Evolutionary conservation across 2,797 vertebrate species (phyloP).

Genomic region (Potorous gilbertii): DNA sequence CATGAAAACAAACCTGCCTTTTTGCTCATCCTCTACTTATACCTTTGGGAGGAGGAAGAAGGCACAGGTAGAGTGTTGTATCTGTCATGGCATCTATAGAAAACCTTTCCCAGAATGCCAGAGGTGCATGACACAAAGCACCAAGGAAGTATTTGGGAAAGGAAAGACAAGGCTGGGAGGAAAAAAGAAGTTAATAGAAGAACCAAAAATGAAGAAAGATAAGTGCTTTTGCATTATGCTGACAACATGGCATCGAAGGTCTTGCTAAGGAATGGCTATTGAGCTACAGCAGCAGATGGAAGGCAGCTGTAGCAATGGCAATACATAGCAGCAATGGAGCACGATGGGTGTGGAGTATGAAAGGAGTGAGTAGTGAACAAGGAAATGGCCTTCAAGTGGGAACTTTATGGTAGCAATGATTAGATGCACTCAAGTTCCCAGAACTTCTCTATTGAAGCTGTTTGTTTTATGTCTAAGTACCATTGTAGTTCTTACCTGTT

Average conservation of each 20-base stretch:
- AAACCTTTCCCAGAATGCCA: neutral
- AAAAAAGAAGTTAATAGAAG: neutral
- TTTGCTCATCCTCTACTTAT: neutral
- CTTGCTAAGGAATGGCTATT: neutral
- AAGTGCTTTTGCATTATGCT: neutral
- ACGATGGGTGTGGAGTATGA: neutral
- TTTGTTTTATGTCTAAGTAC: neutral
- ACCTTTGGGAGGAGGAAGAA: neutral
- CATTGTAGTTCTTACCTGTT: neutral
- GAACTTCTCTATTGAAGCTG: neutral
- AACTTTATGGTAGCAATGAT: neutral
- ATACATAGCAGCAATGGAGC: neutral
- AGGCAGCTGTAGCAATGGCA: neutral
- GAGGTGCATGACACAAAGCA: neutral
- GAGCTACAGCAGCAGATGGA: neutral
- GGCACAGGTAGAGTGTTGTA: neutral
- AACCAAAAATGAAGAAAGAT: neutral
- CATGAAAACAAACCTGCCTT: neutral
- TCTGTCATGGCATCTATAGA: neutral
- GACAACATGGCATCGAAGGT: neutral
- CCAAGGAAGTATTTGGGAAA: neutral
- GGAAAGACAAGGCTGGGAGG: neutral
- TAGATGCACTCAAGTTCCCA: neutral
- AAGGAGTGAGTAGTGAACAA: neutral
- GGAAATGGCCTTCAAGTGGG: neutral